Conservation (phyloP, 1,140 invertebrate genomes). For the Eurytemora carolleeae region DNA sequence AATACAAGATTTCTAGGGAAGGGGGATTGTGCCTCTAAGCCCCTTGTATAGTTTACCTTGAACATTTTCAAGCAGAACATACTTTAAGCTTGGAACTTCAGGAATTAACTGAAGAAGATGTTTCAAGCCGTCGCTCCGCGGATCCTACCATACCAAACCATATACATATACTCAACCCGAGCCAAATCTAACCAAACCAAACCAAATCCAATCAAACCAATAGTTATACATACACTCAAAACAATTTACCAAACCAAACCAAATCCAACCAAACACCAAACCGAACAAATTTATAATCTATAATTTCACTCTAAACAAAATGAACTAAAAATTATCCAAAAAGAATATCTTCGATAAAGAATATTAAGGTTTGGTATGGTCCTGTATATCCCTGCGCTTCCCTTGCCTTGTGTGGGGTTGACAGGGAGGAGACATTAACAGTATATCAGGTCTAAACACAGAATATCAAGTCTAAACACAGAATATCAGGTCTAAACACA, state of each 20-base stretch:
- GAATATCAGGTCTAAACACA: neutral
- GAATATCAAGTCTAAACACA: neutral
- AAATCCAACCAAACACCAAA: neutral
- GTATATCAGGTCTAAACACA: neutral
- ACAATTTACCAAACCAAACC: neutral
- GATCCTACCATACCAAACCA: neutral
- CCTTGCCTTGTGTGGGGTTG: neutral
- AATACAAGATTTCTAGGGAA: neutral
- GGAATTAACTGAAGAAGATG: neutral
- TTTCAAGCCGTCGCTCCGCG: neutral
- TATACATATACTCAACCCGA: too few relatives aligned
- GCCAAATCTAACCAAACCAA: neutral
- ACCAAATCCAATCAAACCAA: neutral
- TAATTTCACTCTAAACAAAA: neutral
- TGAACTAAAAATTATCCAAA: neutral
- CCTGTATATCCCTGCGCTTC: neutral
- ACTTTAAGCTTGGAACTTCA: neutral
- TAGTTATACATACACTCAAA: too few relatives aligned
- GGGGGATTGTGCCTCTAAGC: neutral
- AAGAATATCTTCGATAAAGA: neutral
- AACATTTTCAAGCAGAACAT: neutral
- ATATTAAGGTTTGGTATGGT: neutral
- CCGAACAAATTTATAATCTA: neutral
- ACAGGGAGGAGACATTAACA: neutral
- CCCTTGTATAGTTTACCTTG: neutral